Evolutionary conservation across 2,113 vertebrate genomes (phyloP).

Genomic region (Brienomyrus longianalis): DNA sequence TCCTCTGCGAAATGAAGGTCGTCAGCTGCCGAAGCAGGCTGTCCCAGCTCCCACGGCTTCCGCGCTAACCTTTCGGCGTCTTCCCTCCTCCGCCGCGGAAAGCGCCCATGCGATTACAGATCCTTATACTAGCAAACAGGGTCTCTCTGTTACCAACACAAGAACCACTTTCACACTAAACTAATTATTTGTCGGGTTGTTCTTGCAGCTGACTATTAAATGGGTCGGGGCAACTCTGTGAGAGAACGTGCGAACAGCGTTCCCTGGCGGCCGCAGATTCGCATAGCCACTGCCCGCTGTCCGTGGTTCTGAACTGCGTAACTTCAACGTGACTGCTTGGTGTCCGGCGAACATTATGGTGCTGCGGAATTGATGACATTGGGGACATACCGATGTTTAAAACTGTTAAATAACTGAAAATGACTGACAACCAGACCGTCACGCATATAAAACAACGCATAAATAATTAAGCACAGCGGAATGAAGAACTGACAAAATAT

Average conservation of each 20-base stretch:
- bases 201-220: background rate
- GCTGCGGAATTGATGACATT: background rate
- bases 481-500: background rate
- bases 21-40: background rate
- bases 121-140: background rate
- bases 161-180: background rate
- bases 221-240: background rate
- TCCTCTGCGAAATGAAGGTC: constrained; percentile 14
- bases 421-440: background rate
- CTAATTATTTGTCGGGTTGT: background rate
- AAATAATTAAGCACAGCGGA: background rate
- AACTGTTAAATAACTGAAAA: background rate
- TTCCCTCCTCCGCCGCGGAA: background rate
- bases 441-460: background rate
- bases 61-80: background rate
- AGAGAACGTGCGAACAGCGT: constrained; percentile 31
- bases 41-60: background rate
- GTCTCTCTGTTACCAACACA: background rate
- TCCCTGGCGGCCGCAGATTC: constrained; percentile 35
- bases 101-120: background rate
- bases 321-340: background rate
- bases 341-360: background rate
- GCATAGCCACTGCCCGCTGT: constrained; percentile 32
- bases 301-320: constrained; percentile 48
- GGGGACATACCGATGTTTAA: background rate